phyloP scores from a whole-genome alignment of 2,113 vertebrate species.

The Siniperca chuatsi region DNA sequence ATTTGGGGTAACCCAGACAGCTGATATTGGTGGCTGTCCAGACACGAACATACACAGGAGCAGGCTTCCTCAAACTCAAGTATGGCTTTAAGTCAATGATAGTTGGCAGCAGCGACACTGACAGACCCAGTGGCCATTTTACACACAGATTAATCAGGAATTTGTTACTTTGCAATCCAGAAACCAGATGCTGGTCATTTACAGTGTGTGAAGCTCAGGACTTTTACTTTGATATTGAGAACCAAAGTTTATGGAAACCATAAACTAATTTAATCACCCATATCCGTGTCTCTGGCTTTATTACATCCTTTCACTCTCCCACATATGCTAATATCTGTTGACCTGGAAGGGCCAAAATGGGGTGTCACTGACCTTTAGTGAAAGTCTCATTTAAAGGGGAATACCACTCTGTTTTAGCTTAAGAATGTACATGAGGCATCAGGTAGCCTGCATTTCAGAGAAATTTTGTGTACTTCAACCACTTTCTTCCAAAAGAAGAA shows the following conservation, averaged over 20 bases:
- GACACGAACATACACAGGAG: neutral
- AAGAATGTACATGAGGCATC: neutral
- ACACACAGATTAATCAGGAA: constrained; percentile 30
- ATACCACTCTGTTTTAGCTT: neutral
- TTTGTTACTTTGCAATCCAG: constrained; percentile 8
- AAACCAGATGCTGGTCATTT: constrained; percentile 1
- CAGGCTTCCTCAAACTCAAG: constrained; percentile 31
- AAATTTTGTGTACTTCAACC: neutral
- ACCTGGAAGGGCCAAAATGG: neutral
- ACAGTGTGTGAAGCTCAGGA: constrained; percentile 5
- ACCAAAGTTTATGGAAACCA: neutral
- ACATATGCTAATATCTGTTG: neutral
- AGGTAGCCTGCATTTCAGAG: neutral
- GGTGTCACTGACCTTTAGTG: neutral
- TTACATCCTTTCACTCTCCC: neutral
- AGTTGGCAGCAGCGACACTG: constrained; percentile 14
- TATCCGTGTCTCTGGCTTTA: constrained; percentile 7
- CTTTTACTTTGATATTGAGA: constrained; percentile 13
- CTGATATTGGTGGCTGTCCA: constrained; percentile 10
- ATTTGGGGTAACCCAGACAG: constrained; percentile 16
- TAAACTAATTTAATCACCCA: neutral
- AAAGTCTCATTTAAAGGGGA: neutral
- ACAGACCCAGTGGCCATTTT: constrained; percentile 1
- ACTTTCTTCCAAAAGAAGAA: neutral
- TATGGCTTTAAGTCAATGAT: constrained; percentile 14